A percentile compares a stretch with the other conserved stretches of the same genome.
phyloP scores from a whole-genome alignment of 2,113 vertebrate genomes.

The Vombatus ursinus region DNA sequence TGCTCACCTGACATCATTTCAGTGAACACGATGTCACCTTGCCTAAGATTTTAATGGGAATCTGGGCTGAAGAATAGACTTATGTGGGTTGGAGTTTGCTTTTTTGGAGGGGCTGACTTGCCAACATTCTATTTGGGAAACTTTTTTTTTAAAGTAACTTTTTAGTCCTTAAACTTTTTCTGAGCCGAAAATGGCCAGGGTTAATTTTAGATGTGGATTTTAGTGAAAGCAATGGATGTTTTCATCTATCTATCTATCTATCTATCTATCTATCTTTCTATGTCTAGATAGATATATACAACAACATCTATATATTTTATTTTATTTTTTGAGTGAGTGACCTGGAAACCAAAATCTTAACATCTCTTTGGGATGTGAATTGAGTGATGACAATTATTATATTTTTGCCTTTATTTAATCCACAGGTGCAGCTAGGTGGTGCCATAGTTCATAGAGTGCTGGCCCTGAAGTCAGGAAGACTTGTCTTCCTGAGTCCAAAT shows the following conservation, averaged over 20 bases:
- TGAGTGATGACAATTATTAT: not conserved
- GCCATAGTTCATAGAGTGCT: no score
- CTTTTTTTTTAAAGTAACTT: not conserved
- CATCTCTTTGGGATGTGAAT: not conserved
- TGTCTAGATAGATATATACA: no score
- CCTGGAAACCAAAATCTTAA: not conserved
- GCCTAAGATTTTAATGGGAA: conserved; percentile 25
- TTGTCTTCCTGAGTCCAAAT: no score
- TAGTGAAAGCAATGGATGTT: not conserved
- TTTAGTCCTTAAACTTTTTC: not conserved
- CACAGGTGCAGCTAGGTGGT: no score
- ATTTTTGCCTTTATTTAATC: not conserved
- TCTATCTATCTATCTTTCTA: no score
- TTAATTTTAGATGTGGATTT: not conserved
- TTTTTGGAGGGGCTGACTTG: not conserved
- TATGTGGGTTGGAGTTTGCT: not conserved
- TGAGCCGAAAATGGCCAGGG: not conserved
- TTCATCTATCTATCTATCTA: no score
- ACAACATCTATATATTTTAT: no score
- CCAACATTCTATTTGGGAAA: not conserved
- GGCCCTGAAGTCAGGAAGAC: no score
- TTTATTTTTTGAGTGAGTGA: not conserved
- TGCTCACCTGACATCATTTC: not conserved
- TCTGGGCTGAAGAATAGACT: conserved; percentile 7
- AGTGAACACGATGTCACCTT: not conserved